Conservation (phyloP, 1,140 invertebrate genomes). For the Drosophila ambigua region DNA sequence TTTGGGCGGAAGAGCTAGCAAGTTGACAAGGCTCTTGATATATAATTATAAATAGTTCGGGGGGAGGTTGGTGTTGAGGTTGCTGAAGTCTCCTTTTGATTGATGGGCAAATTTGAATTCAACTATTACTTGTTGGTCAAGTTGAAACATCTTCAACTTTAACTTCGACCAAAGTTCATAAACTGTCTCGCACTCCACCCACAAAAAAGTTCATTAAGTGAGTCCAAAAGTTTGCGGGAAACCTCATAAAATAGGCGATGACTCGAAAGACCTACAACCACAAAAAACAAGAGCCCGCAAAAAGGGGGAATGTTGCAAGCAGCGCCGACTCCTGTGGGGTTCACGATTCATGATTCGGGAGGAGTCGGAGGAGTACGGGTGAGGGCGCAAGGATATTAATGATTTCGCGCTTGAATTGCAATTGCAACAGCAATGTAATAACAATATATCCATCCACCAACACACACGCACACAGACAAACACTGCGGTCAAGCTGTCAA, state of each 20-base stretch:
- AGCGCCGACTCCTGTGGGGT: slow-evolving; percentile 28
- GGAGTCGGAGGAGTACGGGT: not conserved
- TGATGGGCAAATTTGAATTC: slow-evolving; percentile 9
- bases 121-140: not conserved
- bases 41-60: slow-evolving; percentile 42
- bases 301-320: no score
- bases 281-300: slow-evolving; percentile 26
- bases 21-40: slow-evolving; percentile 25
- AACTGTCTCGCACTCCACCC: not conserved
- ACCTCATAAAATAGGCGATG: slow-evolving; percentile 63
- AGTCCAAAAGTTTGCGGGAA: slow-evolving; percentile 47
- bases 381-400: slow-evolving; percentile 79
- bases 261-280: slow-evolving; percentile 36
- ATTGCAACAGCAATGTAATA: slow-evolving; percentile 73
- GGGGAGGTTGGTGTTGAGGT: slow-evolving; percentile 23
- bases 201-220: slow-evolving; percentile 56
- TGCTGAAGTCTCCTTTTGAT: slow-evolving; percentile 28
- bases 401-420: slow-evolving; percentile 83
- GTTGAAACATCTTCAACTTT: slow-evolving; percentile 18
- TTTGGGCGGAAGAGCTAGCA: slow-evolving; percentile 26
- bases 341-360: slow-evolving; percentile 10
- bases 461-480: slow-evolving; percentile 14
- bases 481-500: slow-evolving; percentile 78
- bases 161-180: slow-evolving; percentile 10
- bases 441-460: slow-evolving; percentile 66